Base-by-base conservation (phyloP, 2,888 invertebrate species). In the Cheilosia variabilis region DNA sequence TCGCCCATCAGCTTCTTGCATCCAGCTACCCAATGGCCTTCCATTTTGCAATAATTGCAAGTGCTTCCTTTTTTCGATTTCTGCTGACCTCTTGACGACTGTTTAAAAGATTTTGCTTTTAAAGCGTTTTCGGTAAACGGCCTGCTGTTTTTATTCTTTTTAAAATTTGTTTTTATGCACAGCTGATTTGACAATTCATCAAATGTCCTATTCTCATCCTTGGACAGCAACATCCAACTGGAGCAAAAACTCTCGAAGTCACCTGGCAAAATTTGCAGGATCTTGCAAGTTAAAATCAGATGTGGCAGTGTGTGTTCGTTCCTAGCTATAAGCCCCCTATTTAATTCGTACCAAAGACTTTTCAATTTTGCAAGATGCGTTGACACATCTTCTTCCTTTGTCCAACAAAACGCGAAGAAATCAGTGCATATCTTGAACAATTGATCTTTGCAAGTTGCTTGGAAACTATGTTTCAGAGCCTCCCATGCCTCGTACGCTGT, bases 381-480 rank as follows among this genome's bases (percentile, higher is more conserved):
- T 5, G 88, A 88, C 43, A 89, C 88, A 86, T 90, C 89, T 62
- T 89, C 88, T 43, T 76, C 87, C 31, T 27, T 17, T n/a, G 75
- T 88, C 89, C 90, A 91, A 66, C 87, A 86, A 65, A 90, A 90
- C 7, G 88, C 87, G 69, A 90, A 90, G 31, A n/a, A n/a, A n/a
- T 90, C 89, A 34, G 88, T 88, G 47, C 89, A 90, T 22, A 89
- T 89, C 68, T 88, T 89, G 77, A 90, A 90, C 34, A 91, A 52
- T 84, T 90, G 89, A 87, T 91, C 89, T 75, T 89, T 89, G 9
- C 90, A 89, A 31, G 88, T 82, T 41, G 90, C 89, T 79, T 90
- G 88, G 71, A 90, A 90, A 9, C 89, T 69, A 31, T 77, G 71
- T 69, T 88, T 73, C 15, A 84, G 63, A 6, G 79, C 73, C 45